phyloP scores from a whole-genome alignment of 2,888 invertebrate genomes.

The Incurvaria masculella region DNA sequence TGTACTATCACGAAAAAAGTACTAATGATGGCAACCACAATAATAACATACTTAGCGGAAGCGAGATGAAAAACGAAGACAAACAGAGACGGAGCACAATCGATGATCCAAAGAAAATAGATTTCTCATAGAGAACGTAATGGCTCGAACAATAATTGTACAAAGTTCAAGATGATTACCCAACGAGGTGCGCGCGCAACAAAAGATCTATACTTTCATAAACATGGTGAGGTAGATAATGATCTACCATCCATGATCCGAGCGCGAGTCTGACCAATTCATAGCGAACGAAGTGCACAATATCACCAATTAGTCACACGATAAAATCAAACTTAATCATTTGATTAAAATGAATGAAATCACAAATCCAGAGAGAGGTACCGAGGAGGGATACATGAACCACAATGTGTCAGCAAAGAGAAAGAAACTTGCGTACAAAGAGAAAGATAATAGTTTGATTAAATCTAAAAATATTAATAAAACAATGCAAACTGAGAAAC shows the following conservation, averaged over 20 bases:
- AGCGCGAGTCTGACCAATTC: slow-evolving; percentile 47
- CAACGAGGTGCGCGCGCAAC: slow-evolving; percentile 23
- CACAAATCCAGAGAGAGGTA: slow-evolving; percentile 23
- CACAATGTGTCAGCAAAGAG: slow-evolving; percentile 30
- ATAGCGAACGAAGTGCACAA: slow-evolving; percentile 38
- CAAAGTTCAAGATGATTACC: slow-evolving; percentile 54
- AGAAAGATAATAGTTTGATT: no score
- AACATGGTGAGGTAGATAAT: slow-evolving; percentile 32
- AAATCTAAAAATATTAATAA: no score
- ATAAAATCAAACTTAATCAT: slow-evolving; percentile 16
- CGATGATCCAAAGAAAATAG: slow-evolving; percentile 45
- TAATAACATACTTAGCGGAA: no score
- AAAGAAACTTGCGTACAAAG: slow-evolving; percentile 25
- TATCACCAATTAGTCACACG: slow-evolving; percentile 44
- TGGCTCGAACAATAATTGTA: slow-evolving; percentile 48
- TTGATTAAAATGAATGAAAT: slow-evolving; percentile 17
- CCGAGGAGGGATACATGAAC: slow-evolving; percentile 37
- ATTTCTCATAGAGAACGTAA: slow-evolving; percentile 53
- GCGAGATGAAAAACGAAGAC: no score
- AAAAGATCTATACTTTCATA: not conserved
- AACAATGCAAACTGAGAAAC: no score
- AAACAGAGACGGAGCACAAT: no score
- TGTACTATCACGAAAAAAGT: no score
- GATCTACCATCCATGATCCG: slow-evolving; percentile 48
- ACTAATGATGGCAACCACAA: no score